These are phyloP conservation scores for Hippocampus abdominalis DNA, from an alignment of 2,113 vertebrate species.

Conservation along the genomic window DNA sequence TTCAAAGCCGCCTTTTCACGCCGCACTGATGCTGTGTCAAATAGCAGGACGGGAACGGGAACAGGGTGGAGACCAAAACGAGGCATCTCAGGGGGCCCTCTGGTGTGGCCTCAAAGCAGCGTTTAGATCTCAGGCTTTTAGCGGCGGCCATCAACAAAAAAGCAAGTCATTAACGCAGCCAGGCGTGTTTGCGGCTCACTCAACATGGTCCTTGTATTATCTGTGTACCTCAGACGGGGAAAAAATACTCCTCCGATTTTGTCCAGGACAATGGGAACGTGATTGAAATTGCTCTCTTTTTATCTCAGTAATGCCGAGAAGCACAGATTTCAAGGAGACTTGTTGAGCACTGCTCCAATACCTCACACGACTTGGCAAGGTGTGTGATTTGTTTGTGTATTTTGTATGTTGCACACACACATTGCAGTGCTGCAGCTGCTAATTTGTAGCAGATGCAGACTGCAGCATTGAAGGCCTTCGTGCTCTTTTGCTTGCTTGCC, in stretches of 20 bases:
- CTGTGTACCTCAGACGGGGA: neutral
- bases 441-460: constrained; percentile 52
- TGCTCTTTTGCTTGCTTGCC: constrained; percentile 20
- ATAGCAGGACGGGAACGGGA: constrained; percentile 55
- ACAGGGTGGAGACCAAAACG: constrained; percentile 35
- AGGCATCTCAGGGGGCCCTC: constrained; percentile 47
- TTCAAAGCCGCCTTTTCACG: constrained; percentile 25
- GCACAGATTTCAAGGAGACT: neutral
- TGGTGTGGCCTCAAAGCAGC: constrained; percentile 37
- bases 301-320: constrained; percentile 19
- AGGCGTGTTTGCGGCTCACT: neutral
- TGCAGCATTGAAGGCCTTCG: constrained; percentile 27
- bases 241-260: neutral
- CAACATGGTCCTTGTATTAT: neutral
- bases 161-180: neutral
- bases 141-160: constrained; percentile 1
- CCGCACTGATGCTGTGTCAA: constrained; percentile 65
- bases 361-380: neutral
- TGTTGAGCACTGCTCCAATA: constrained; percentile 16
- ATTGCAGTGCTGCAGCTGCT: constrained; percentile 18
- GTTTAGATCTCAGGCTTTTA: constrained; percentile 34
- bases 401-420: neutral
- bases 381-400: constrained; percentile 10
- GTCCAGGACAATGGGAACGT: neutral
- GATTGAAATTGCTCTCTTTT: constrained; percentile 12